Conservation (phyloP, 2,113 vertebrate genomes). For the Furnarius figulus region DNA sequence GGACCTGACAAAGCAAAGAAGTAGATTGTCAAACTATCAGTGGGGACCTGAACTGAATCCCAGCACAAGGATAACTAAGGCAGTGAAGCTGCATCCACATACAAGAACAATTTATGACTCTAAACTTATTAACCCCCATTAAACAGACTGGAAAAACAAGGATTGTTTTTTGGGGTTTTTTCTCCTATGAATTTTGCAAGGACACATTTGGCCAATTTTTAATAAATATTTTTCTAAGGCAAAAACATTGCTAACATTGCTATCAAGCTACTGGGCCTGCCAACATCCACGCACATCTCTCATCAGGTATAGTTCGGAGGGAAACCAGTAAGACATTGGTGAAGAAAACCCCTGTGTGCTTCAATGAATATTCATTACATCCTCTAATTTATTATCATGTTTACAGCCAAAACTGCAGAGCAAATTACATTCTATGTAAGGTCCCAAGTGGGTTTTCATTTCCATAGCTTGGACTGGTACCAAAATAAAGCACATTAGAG, state of each 20-base stretch:
- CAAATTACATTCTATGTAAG: constrained; percentile 65
- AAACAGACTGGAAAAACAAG: neutral
- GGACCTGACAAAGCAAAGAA: neutral
- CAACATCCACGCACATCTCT: neutral
- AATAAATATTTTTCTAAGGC: neutral
- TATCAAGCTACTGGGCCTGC: neutral
- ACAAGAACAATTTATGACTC: neutral
- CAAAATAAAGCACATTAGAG: constrained; percentile 72
- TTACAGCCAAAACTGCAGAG: constrained; percentile 70
- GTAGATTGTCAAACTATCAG: neutral
- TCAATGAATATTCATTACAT: constrained; percentile 68
- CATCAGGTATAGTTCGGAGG: neutral
- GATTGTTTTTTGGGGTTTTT: neutral
- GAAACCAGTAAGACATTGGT: neutral
- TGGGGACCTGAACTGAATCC: neutral
- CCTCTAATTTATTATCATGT: constrained; percentile 72
- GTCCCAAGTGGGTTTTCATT: constrained; percentile 49
- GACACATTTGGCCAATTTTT: neutral
- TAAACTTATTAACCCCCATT: neutral
- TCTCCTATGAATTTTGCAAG: neutral
- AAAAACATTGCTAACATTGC: neutral
- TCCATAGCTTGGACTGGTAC: constrained; percentile 55
- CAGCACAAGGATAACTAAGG: neutral
- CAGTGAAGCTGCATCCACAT: neutral
- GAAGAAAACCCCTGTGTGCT: neutral